Conservation (phyloP, 2,888 invertebrate species). For the Cephus pulcher region DNA sequence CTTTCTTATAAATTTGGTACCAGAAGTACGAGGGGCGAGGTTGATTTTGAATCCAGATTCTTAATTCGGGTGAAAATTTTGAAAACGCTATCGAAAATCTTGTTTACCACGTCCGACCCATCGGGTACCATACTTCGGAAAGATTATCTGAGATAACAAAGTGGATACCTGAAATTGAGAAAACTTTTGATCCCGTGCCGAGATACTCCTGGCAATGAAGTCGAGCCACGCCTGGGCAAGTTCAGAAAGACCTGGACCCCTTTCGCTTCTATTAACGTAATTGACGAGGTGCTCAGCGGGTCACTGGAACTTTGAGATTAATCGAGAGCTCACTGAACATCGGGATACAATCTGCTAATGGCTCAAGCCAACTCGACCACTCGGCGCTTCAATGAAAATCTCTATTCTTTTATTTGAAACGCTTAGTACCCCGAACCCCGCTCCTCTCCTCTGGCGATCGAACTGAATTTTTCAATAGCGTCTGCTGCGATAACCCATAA, state of each 20-base stretch:
- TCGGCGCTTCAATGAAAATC: neutral
- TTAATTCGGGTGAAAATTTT: neutral
- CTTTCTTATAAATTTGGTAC: neutral
- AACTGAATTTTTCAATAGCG: neutral
- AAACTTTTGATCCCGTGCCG: neutral
- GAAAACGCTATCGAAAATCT: neutral
- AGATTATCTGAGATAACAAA: neutral
- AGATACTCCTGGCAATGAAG: neutral
- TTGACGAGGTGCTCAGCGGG: conserved; percentile 42
- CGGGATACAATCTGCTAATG: conserved; percentile 61
- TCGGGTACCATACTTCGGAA: neutral
- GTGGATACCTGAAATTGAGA: neutral
- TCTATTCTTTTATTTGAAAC: neutral
- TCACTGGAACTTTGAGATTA: conserved; percentile 45
- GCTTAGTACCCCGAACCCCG: neutral
- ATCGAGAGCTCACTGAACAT: conserved; percentile 38
- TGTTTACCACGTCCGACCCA: neutral
- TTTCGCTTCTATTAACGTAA: conserved; percentile 35
- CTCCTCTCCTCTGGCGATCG: neutral
- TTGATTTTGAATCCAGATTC: neutral
- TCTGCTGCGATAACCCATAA: neutral
- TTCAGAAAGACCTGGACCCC: neutral
- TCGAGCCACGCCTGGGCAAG: neutral
- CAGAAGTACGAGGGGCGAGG: neutral
- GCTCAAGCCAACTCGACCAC: conserved; percentile 24